phyloP scores from a whole-genome alignment of 2,888 invertebrate species.

The Platerodrilus igneus region DNA sequence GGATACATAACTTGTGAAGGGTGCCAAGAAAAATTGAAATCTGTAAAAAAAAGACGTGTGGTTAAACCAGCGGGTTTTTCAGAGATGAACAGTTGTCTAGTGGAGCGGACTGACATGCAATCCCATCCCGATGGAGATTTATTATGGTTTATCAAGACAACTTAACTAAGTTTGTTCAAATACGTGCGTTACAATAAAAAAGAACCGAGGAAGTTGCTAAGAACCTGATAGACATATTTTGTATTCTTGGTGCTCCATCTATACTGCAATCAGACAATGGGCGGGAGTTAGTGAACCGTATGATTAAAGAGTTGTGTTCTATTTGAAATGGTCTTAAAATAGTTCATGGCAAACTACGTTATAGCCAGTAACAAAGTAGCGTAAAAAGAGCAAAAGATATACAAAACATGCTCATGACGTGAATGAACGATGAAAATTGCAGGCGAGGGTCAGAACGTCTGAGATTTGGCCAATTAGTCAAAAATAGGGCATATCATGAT shows the following conservation, averaged over 20 bases:
- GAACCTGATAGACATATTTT: slow-evolving; percentile 19
- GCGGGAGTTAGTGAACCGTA: slow-evolving; percentile 9
- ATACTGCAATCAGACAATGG: slow-evolving; percentile 21
- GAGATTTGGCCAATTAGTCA: slow-evolving; percentile 23
- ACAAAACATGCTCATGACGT: slow-evolving; percentile 13
- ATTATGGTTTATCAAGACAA: slow-evolving; percentile 19
- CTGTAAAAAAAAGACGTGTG: too few relatives aligned
- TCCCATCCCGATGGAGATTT: slow-evolving; percentile 17
- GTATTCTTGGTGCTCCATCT: slow-evolving; percentile 19
- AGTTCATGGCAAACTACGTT: slow-evolving; percentile 22
- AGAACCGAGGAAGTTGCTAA: slow-evolving; percentile 12
- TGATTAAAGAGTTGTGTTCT: slow-evolving; percentile 8
- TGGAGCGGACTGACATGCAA: slow-evolving; percentile 20
- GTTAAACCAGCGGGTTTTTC: too few relatives aligned
- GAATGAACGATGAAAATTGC: slow-evolving; percentile 19
- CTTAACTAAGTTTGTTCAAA: slow-evolving; percentile 17
- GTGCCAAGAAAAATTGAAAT: too few relatives aligned
- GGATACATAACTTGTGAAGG: too few relatives aligned
- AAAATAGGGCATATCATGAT: slow-evolving; percentile 21
- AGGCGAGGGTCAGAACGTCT: slow-evolving; percentile 20
- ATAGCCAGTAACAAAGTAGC: slow-evolving; percentile 16
- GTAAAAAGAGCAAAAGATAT: slow-evolving; percentile 19
- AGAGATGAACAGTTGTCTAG: too few relatives aligned
- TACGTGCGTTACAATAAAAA: slow-evolving; percentile 10
- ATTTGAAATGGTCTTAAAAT: slow-evolving; percentile 20